phyloP scores from a whole-genome alignment of 2,888 invertebrate species.

The Pycnomerus fuliginosus region DNA sequence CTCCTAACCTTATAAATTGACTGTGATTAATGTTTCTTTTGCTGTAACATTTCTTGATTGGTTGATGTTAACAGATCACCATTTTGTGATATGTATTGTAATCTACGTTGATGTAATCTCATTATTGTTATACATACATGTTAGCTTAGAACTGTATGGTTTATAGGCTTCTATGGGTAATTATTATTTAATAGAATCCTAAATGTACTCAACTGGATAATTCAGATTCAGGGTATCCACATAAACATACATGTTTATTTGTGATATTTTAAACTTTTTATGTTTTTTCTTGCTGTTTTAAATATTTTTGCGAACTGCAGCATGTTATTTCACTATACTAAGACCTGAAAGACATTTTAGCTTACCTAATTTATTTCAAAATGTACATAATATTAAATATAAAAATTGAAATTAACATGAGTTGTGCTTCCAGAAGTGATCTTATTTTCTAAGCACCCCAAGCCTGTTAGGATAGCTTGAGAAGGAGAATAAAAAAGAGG shows the following conservation, averaged over 20 bases:
- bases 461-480: too few species aligned
- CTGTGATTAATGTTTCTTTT: constrained; percentile 38
- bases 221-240: constrained; percentile 29
- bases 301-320: constrained; percentile 22
- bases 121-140: constrained; percentile 40
- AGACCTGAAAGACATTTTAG: constrained; percentile 28
- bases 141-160: constrained; percentile 38
- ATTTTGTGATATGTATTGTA: constrained; percentile 37
- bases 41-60: constrained; percentile 29
- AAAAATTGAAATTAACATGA: too few species aligned
- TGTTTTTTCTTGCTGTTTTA: constrained; percentile 17
- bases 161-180: constrained; percentile 32
- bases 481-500: neutral
- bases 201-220: constrained; percentile 26
- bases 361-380: constrained; percentile 31
- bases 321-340: too few species aligned
- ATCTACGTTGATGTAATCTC: constrained; percentile 43
- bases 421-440: too few species aligned
- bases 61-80: constrained; percentile 35
- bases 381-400: constrained; percentile 31
- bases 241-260: constrained; percentile 24
- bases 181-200: constrained; percentile 27
- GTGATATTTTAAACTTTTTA: constrained; percentile 21
- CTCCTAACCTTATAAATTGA: constrained; percentile 34
- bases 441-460: neutral